A percentile compares a stretch with the other conserved stretches of the same genome.
Evolutionary conservation across 2,113 vertebrate genomes (phyloP).

Genomic region (Regulus satrapa): DNA sequence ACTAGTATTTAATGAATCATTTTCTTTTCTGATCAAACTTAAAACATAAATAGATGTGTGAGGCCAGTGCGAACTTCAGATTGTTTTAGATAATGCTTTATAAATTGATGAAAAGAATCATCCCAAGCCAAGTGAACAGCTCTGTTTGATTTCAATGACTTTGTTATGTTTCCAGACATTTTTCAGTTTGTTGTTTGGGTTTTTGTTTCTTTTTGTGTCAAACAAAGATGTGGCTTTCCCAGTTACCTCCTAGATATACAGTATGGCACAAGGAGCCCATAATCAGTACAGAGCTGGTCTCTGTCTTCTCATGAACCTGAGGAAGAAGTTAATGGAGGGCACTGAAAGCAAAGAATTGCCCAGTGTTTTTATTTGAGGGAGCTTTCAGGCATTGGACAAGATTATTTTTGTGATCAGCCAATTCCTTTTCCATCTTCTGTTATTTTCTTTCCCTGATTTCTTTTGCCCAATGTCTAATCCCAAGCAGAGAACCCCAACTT

Average conservation of each 20-base stretch:
- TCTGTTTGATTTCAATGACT: not conserved
- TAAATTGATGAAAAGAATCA: not conserved
- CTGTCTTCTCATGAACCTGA: not conserved
- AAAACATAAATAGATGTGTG: not conserved
- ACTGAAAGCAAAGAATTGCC: not conserved
- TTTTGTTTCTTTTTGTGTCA: not conserved
- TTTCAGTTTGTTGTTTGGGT: not conserved
- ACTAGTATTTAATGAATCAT: not conserved
- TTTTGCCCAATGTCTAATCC: not conserved
- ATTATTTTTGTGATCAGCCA: not conserved
- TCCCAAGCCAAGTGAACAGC: not conserved
- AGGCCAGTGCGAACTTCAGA: not conserved
- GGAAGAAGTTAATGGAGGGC: not conserved
- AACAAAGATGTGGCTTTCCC: not conserved
- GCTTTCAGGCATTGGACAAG: not conserved
- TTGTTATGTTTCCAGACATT: not conserved
- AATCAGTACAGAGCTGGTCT: not conserved
- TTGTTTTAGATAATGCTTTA: not conserved
- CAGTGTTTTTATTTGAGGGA: not conserved
- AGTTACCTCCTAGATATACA: not conserved
- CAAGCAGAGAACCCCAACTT: not conserved
- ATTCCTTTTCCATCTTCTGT: not conserved
- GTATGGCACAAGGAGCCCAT: not conserved
- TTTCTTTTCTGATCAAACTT: not conserved
- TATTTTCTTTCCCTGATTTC: not conserved